Base-by-base conservation (phyloP, 2,113 vertebrate genomes). In the Addax nasomaculatus region DNA sequence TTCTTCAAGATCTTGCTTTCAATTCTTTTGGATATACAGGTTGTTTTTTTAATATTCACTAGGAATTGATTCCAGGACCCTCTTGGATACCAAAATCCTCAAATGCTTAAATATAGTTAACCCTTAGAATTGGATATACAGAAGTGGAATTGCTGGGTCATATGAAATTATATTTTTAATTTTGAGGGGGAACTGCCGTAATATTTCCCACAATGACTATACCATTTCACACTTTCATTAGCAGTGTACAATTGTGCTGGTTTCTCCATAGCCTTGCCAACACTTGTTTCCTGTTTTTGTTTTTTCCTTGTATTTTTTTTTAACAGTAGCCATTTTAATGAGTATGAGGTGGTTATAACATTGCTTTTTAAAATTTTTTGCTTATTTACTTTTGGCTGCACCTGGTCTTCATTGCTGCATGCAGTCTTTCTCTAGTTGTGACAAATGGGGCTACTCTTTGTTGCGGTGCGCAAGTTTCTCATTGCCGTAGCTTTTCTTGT, bases 401-500 rank as follows among this genome's bases (percentile, higher is more conserved):
- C 36, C 39, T 13, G 36, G 70, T 27, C 70, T 43, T 43, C 23
- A 13, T 7, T 43, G 23, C 12, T 43, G 21, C 70, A 76, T 0
- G 2, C 23, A 43, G 23, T 25, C 39, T 76, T 43, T 43, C 70
- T 43, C 70, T 76, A 15, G 21, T 76, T 76, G 39, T 3, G 0
- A 43, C 12, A 76, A 76, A 43, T 3, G 6, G 70, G 70, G 39
- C 36, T 43, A 27, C 39, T 76, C 12, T 43, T 76, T 15, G 12
- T 27, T 76, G 39, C 1, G 0, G 12, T 76, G 39, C 0, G 1
- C 70, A 43, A 25, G 36, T 27, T 76, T 43, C 70, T 27, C 23
- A 43, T 4, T 76, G 36, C 21, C 27, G 70, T 43, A 15, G 39
- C 39, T 43, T 76, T 39, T 43, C 23, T 15, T 43, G 9, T 11